Conservation (phyloP, 2,113 vertebrate genomes). For the Glaucomys volans region DNA sequence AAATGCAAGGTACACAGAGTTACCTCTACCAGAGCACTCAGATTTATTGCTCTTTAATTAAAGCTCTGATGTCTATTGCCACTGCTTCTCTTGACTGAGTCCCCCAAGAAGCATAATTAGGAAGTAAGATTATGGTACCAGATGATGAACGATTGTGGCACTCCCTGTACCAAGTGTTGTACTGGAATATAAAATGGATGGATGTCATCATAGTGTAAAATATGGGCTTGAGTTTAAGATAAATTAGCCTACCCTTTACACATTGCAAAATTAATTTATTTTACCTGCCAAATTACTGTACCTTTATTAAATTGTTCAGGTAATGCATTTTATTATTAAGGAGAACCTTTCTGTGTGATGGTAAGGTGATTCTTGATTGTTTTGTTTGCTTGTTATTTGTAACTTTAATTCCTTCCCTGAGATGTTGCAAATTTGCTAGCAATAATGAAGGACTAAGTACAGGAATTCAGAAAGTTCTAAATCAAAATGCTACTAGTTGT, state of each 20-base stretch:
- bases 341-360: conserved; percentile 62
- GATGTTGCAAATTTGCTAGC: neutral
- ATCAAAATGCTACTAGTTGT: neutral
- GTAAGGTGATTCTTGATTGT: conserved; percentile 23
- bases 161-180: conserved; percentile 72
- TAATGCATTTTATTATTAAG: conserved; percentile 76
- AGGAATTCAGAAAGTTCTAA: neutral
- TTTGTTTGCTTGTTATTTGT: conserved; percentile 11
- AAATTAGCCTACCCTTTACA: conserved; percentile 81
- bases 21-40: conserved; percentile 72
- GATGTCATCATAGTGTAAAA: conserved; percentile 84
- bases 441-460: neutral
- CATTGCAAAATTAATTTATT: conserved; percentile 79
- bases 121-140: conserved; percentile 78
- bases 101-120: conserved; percentile 77
- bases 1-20: conserved; percentile 83
- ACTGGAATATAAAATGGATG: conserved; percentile 84
- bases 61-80: conserved; percentile 76
- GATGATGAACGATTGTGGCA: conserved; percentile 81
- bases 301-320: conserved; percentile 80
- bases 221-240: conserved; percentile 80
- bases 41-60: conserved; percentile 83
- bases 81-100: conserved; percentile 78
- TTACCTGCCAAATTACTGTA: conserved; percentile 73
- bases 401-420: neutral